Percentiles rank a stretch among this genome's conserved stretches.
phyloP scores from a whole-genome alignment of 1,140 invertebrate genomes.

The Plutomurus gul region DNA sequence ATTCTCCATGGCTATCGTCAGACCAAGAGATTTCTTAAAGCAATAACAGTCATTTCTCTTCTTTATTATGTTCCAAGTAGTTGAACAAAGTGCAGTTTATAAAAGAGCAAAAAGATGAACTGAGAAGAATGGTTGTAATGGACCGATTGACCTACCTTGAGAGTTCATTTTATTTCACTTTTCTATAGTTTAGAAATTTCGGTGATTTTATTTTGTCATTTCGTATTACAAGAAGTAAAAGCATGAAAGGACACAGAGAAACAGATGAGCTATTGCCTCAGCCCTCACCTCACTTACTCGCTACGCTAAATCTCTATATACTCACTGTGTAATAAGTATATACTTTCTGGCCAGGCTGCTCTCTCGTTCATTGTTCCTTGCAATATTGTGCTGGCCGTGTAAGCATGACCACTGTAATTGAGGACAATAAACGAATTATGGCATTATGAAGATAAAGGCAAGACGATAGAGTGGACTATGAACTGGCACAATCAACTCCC shows the following conservation, averaged over 20 bases:
- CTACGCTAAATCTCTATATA: no score
- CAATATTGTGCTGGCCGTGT: neutral
- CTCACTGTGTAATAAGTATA: neutral
- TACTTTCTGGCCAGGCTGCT: neutral
- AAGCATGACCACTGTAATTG: slow-evolving; percentile 14
- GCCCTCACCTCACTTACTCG: no score
- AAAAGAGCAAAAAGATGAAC: neutral
- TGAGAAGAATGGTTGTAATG: neutral
- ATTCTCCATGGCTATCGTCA: no score
- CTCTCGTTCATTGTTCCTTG: neutral
- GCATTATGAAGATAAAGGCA: neutral
- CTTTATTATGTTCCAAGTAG: no score
- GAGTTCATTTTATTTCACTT: slow-evolving; percentile 11
- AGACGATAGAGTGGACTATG: slow-evolving; percentile 24
- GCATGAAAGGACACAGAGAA: neutral
- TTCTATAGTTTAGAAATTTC: neutral
- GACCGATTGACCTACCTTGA: slow-evolving; percentile 17
- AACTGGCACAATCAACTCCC: neutral
- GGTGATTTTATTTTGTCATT: neutral
- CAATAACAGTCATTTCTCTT: neutral
- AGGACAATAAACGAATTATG: slow-evolving; percentile 21
- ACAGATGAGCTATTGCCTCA: no score
- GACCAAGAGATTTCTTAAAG: no score
- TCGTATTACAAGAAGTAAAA: neutral
- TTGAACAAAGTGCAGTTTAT: neutral